Evolutionary conservation across 2,888 invertebrate species (phyloP).

Genomic region (Anagyrus pseudococci): DNA sequence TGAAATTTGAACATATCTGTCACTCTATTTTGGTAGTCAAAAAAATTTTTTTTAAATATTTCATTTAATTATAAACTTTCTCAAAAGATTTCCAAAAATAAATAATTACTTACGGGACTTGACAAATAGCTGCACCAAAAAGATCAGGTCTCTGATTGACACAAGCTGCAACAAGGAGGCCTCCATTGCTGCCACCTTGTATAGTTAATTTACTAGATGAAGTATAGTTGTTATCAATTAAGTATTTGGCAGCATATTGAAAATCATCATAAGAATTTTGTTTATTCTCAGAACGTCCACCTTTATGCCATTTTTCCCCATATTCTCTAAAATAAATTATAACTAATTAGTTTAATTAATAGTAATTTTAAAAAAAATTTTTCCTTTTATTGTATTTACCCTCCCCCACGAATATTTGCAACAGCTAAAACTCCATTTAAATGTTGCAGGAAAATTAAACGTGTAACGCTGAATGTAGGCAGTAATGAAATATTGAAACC

Average conservation of each 20-base stretch:
- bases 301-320: slow-evolving; percentile 97
- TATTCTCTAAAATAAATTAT: slow-evolving; percentile 76
- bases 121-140: slow-evolving; percentile 90
- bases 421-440: slow-evolving; percentile 88
- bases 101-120: slow-evolving; percentile 72
- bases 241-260: slow-evolving; percentile 87
- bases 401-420: slow-evolving; percentile 95
- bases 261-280: slow-evolving; percentile 99
- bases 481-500: slow-evolving; percentile 94
- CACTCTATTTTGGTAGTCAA: slow-evolving; percentile 70
- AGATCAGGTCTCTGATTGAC: slow-evolving; percentile 94
- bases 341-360: slow-evolving; percentile 16
- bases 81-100: no score
- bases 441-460: slow-evolving; percentile 88
- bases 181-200: slow-evolving; percentile 97
- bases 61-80: background rate
- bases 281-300: slow-evolving; percentile 87
- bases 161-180: slow-evolving; percentile 92
- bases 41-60: slow-evolving; percentile 4
- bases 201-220: slow-evolving; percentile 77
- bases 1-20: slow-evolving; percentile 97
- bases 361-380: slow-evolving; percentile 17
- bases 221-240: slow-evolving; percentile 83
- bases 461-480: slow-evolving; percentile 87
- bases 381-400: slow-evolving; percentile 68